A percentile compares a stretch with the other conserved stretches of the same genome.
Evolutionary conservation across 2,888 invertebrate genomes (phyloP).

Genomic region (Leucophenga maculata): DNA sequence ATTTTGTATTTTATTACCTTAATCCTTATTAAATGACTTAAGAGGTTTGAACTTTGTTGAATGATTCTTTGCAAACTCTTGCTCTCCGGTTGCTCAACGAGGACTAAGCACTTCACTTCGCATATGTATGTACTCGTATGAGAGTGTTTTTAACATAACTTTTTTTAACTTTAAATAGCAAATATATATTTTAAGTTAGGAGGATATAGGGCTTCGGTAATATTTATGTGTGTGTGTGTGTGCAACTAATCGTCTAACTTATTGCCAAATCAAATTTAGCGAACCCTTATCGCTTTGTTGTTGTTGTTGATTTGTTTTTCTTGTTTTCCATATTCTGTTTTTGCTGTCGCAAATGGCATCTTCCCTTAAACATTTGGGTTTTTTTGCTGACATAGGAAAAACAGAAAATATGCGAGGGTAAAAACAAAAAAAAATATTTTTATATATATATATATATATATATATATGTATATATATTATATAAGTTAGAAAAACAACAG

Average conservation of each 20-base stretch:
- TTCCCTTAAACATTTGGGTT: neutral
- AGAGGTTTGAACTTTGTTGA: conserved; percentile 13
- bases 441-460: too few relatives aligned
- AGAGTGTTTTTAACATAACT: too few relatives aligned
- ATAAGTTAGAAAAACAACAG: neutral
- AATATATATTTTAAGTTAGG: too few relatives aligned
- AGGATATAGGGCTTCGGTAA: too few relatives aligned
- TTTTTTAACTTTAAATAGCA: too few relatives aligned
- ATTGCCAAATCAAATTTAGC: conserved; percentile 21
- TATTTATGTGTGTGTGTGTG: neutral
- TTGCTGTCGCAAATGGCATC: neutral
- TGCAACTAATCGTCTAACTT: conserved; percentile 16
- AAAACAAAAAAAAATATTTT: neutral
- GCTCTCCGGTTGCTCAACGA: too few relatives aligned
- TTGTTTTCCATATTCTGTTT: neutral
- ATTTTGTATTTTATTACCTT: conserved; percentile 7
- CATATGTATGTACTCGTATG: too few relatives aligned
- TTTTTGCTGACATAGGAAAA: neutral
- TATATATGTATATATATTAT: too few relatives aligned
- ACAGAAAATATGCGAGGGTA: neutral
- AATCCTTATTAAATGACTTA: conserved; percentile 17
- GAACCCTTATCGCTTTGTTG: conserved; percentile 13
- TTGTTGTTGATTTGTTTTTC: neutral
- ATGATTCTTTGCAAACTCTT: neutral
- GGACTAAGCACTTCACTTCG: too few relatives aligned